A percentile compares a stretch with the other conserved stretches of the same genome.
Evolutionary conservation across 2,113 vertebrate species (phyloP).

Genomic region (Barnardius zonarius): DNA sequence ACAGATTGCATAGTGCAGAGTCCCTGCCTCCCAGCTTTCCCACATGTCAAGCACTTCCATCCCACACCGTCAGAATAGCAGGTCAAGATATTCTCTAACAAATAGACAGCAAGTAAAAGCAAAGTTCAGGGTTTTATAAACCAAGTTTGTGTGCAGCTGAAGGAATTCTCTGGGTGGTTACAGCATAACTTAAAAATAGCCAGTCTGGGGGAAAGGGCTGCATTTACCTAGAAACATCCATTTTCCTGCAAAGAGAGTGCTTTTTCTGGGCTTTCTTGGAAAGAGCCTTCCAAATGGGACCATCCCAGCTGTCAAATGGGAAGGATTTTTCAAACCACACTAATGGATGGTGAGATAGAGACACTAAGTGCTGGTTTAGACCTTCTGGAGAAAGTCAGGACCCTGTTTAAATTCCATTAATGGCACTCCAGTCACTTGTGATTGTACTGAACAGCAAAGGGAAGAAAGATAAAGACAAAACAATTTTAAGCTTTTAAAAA

Average conservation of each 20-base stretch:
- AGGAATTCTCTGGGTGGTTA: background rate
- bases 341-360: background rate
- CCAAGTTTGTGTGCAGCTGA: background rate
- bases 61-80: background rate
- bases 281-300: background rate
- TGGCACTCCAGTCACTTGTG: slow-evolving; percentile 6
- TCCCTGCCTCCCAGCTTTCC: background rate
- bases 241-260: background rate
- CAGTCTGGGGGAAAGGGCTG: background rate
- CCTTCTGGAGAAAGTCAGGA: background rate
- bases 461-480: background rate
- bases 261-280: background rate
- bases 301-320: background rate
- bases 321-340: background rate
- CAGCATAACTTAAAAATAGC: background rate
- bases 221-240: background rate
- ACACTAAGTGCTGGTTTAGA: slow-evolving; percentile 1
- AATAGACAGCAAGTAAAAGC: background rate
- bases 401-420: slow-evolving; percentile 17
- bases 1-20: rapidly evolving
- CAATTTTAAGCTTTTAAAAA: slow-evolving; percentile 2
- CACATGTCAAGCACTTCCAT: background rate
- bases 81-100: background rate
- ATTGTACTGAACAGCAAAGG: background rate
- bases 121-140: slow-evolving; percentile 5